These are phyloP conservation scores for Numenius phaeopus DNA, from an alignment of 2,797 vertebrate genomes.

Conservation along the genomic window DNA sequence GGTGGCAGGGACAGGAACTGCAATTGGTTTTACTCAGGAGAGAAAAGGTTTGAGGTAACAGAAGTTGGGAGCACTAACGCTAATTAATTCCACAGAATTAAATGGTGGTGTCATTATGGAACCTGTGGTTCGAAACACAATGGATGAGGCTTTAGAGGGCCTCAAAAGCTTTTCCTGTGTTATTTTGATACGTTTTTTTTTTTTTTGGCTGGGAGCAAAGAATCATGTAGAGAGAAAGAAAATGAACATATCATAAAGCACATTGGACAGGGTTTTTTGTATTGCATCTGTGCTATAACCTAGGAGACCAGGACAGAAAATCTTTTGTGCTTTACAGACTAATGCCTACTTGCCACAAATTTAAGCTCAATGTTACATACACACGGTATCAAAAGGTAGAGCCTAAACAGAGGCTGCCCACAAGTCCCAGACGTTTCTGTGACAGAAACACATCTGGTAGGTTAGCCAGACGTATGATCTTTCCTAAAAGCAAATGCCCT, in stretches of 20 bases:
- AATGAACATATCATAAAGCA: neutral
- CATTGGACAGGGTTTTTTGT: neutral
- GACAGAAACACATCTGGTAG: neutral
- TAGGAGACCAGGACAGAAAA: neutral
- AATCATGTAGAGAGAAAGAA: neutral
- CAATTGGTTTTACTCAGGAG: neutral
- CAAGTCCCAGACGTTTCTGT: neutral
- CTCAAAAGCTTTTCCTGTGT: neutral
- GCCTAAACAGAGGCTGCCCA: neutral
- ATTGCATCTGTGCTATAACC: neutral
- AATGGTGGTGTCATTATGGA: neutral
- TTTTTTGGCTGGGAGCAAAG: neutral
- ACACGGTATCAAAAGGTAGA: neutral
- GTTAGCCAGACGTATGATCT: neutral
- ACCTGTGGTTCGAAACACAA: neutral
- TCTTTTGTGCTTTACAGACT: neutral
- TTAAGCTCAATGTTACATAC: neutral
- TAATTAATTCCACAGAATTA: conserved; percentile 6
- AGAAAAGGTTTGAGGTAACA: neutral
- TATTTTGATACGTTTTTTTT: neutral
- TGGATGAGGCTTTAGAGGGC: neutral
- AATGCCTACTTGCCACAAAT: neutral
- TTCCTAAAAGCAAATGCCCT: neutral
- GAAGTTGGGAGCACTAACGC: neutral
- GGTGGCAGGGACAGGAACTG: neutral